Evolutionary conservation across 1,140 invertebrate species (phyloP).

Genomic region (Triops longicaudatus): DNA sequence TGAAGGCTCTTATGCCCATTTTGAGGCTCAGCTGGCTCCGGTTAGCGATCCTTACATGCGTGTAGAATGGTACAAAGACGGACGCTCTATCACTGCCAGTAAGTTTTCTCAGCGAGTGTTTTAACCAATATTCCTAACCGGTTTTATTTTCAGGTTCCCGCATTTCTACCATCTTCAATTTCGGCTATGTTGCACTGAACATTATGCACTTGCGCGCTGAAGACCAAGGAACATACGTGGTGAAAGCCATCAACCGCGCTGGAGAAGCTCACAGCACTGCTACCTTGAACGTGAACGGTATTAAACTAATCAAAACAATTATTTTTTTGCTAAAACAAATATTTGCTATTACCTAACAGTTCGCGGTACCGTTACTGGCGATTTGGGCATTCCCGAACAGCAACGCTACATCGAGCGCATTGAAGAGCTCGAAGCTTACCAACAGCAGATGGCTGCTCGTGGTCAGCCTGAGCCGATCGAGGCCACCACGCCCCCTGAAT

Average conservation of each 20-base stretch:
- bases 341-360: constrained; percentile 36
- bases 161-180: constrained; percentile 93
- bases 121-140: neutral
- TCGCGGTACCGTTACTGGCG: constrained; percentile 67
- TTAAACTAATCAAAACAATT: constrained; percentile 43
- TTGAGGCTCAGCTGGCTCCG: constrained; percentile 88
- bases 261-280: constrained; percentile 76
- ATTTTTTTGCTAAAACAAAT: constrained; percentile 24
- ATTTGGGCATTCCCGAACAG: constrained; percentile 84
- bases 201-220: constrained; percentile 92
- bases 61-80: constrained; percentile 98
- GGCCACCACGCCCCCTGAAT: constrained; percentile 70
- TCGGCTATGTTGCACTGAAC: constrained; percentile 95
- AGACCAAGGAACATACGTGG: constrained; percentile 85
- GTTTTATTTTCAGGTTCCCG: constrained; percentile 72
- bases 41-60: constrained; percentile 94
- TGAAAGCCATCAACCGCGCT: constrained; percentile 75
- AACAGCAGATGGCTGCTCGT: constrained; percentile 60
- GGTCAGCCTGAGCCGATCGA: constrained; percentile 69
- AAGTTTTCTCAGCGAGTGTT: neutral
- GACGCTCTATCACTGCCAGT: constrained; percentile 78
- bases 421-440: constrained; percentile 85
- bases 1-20: constrained; percentile 82
- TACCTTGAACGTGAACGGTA: constrained; percentile 53
- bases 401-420: constrained; percentile 86